Percentiles rank a stretch among this genome's conserved stretches.
Conservation (phyloP, 53 echinoderm and acorn worm species). For the Paelopatides confundens region DNA sequence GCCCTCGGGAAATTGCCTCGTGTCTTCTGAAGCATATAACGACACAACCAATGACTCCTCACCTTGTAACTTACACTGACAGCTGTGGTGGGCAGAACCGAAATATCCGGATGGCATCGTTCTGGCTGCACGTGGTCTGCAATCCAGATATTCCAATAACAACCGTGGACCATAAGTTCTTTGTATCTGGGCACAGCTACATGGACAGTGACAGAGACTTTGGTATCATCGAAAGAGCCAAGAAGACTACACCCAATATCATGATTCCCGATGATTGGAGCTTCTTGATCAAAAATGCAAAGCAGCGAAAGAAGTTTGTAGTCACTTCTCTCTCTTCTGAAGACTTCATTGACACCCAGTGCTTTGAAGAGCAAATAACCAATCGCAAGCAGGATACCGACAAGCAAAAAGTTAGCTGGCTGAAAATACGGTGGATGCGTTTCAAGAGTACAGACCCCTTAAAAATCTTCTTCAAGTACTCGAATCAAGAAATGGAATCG, state of each 20-base stretch:
- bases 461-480: background rate
- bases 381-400: background rate
- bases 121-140: background rate
- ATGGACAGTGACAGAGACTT: constrained; percentile 7
- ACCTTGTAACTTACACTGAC: constrained; percentile 1
- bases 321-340: background rate
- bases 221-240: background rate
- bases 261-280: background rate
- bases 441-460: background rate
- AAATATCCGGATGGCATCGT: background rate
- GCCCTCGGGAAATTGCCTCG: background rate
- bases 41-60: background rate
- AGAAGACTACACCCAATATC: background rate
- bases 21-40: constrained; percentile 10
- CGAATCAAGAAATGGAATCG: background rate
- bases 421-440: background rate
- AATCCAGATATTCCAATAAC: constrained; percentile 10
- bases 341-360: background rate
- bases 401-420: background rate
- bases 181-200: background rate
- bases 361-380: background rate
- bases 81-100: constrained; percentile 14
- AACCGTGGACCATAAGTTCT: background rate
- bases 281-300: background rate
- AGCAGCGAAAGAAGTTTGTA: background rate